Evolutionary conservation across 2,113 vertebrate species (phyloP), one percentile per base, ranked within the genome.

Genomic region (Polypterus senegalus): DNA sequence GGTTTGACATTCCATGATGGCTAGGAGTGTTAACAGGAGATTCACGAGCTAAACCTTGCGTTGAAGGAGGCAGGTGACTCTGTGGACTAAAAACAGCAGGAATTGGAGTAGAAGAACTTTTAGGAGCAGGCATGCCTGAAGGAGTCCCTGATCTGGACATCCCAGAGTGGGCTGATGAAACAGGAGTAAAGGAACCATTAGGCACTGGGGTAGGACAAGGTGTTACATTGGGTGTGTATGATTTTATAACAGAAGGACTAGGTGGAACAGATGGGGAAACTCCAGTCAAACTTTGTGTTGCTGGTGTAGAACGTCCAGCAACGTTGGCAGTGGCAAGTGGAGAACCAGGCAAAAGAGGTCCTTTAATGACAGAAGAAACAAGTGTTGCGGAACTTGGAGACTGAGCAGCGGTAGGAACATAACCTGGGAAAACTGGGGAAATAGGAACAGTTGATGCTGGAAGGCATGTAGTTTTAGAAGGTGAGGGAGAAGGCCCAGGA

Each of bases 351-450:
- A 62, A 43, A 57, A 68, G 81, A 6, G 79, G 84, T 1, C 74
- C 77, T 72, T 74, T 87, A 62, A 87, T 87, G 60, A 87, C 84
- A 6, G 90, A 83, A 7, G 88, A 74, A 49, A 84, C 83, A 9
- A 84, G 87, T 0, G 74, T 77, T 51, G 76, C 3, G 0, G 81
- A 63, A 54, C 61, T 62, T 2, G 75, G 81, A 7, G 79, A 79
- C 10, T 72, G 76, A 5, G 79, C 73, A 54, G 75, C 58, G 43
- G 77, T 61, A 9, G 89, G 82, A 61, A 90, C 79, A 68, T 94
- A 86, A 66, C 93, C 88, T 45, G 93, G 86, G 65, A 97, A 97
- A 59, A 89, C 76, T 0, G 91, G 78, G 4, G 94, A 87, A 57
- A 88, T 70, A 8, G 90, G 86, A 27, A 87, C 73, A 3, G 90